phyloP scores from a whole-genome alignment of 2,797 vertebrate genomes.

The Syndactyla subalaris region DNA sequence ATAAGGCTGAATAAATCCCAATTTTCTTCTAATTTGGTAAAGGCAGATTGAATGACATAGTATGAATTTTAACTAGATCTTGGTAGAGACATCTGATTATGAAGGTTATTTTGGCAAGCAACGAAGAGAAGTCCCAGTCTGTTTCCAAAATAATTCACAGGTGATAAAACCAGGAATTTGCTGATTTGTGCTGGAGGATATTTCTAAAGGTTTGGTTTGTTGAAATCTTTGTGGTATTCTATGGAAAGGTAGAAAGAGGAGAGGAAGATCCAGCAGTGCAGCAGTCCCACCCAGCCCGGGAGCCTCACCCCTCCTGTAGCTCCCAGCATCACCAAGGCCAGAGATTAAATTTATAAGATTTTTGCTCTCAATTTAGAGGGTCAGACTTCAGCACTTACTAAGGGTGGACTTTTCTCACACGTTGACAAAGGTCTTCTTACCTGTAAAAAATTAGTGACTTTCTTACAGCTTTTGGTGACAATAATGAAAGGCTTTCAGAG shows the following conservation, averaged over 20 bases:
- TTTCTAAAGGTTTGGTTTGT: background rate
- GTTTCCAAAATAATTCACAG: background rate
- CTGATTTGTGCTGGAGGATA: background rate
- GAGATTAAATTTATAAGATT: background rate
- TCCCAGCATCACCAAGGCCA: rapidly evolving
- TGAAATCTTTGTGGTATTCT: background rate
- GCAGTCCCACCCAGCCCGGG: background rate
- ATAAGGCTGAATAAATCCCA: background rate
- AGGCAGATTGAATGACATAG: background rate
- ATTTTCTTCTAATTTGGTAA: constrained; percentile 23
- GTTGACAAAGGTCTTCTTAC: background rate
- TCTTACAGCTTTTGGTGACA: background rate
- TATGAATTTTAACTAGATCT: background rate
- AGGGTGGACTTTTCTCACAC: background rate
- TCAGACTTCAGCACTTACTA: background rate
- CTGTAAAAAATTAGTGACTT: background rate
- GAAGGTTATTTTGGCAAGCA: background rate
- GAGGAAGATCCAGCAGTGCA: background rate
- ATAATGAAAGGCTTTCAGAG: background rate
- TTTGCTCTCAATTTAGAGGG: background rate
- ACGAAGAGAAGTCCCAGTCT: background rate
- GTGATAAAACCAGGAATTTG: background rate
- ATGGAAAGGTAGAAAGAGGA: background rate
- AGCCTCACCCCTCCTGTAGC: background rate
- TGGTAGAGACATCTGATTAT: background rate